phyloP scores from a whole-genome alignment of 2,113 vertebrate species.

The Planiliza haematocheilus region DNA sequence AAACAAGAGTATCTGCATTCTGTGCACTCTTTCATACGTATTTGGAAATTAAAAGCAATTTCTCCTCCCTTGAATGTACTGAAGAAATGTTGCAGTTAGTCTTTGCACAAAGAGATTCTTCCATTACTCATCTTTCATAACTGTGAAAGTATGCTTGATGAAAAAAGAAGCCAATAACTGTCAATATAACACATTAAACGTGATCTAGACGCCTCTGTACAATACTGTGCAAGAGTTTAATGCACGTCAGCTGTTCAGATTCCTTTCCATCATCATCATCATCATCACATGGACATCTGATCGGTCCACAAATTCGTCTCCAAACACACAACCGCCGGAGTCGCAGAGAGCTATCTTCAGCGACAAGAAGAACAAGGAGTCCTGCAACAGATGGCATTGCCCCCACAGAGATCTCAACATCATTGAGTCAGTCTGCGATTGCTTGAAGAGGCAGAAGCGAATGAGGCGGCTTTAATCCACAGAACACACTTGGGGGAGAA shows the following conservation, averaged over 20 bases:
- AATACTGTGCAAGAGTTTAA: neutral
- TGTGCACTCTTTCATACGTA: too few species aligned
- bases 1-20: too few species aligned
- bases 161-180: neutral
- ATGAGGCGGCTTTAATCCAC: constrained; percentile 2
- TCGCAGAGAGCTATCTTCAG: constrained; percentile 19
- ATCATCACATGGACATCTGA: neutral
- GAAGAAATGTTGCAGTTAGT: neutral
- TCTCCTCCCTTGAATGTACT: too few species aligned
- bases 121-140: neutral
- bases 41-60: too few species aligned
- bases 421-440: constrained; percentile 22
- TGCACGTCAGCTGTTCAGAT: neutral
- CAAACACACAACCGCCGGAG: constrained; percentile 2
- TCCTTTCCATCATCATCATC: neutral
- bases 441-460: constrained; percentile 19
- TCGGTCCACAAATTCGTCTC: neutral
- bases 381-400: constrained; percentile 37
- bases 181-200: neutral
- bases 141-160: neutral
- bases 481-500: neutral
- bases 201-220: too few species aligned
- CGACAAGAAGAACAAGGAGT: constrained; percentile 18
- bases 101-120: neutral
- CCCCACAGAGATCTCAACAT: constrained; percentile 30